Conservation (phyloP, 2,797 vertebrate species). For the Hybognathus amarus region DNA sequence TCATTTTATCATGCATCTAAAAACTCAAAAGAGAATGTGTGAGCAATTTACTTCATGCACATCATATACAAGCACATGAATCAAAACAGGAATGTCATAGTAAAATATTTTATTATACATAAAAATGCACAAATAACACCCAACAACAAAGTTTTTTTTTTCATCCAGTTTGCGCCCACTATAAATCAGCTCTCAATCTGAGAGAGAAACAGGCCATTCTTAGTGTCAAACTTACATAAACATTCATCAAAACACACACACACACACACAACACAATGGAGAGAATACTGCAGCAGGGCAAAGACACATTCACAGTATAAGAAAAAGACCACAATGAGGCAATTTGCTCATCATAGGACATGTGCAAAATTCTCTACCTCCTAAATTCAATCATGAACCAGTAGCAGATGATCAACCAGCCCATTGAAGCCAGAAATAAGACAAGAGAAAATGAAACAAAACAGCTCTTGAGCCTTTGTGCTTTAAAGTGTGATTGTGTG, state of each 20-base stretch:
- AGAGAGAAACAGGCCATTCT: slow-evolving; percentile 39
- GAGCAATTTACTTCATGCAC: neutral
- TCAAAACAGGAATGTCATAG: slow-evolving; percentile 22
- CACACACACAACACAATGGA: slow-evolving; percentile 9
- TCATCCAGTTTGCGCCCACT: slow-evolving; percentile 4
- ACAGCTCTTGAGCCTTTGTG: slow-evolving; percentile 20
- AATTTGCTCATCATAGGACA: neutral
- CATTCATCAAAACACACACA: slow-evolving; percentile 38
- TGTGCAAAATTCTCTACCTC: slow-evolving; percentile 35
- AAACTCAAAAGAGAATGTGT: neutral
- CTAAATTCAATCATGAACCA: slow-evolving; percentile 14
- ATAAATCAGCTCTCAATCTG: slow-evolving; percentile 35
- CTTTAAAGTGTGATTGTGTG: slow-evolving; percentile 23
- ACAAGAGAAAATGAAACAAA: slow-evolving; percentile 25
- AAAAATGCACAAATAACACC: slow-evolving; percentile 67
- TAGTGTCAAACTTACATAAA: slow-evolving; percentile 27
- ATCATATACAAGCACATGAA: neutral
- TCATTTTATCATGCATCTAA: neutral
- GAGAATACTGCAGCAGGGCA: slow-evolving; percentile 54
- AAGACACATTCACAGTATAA: slow-evolving; percentile 58
- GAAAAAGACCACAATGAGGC: slow-evolving; percentile 39
- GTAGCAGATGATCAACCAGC: slow-evolving; percentile 27
- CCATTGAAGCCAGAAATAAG: slow-evolving; percentile 4
- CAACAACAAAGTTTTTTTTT: slow-evolving; percentile 42
- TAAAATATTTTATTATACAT: slow-evolving; percentile 75